These are phyloP conservation scores for Gambusia holbrooki DNA, from an alignment of 2,113 vertebrate genomes.

Conservation along the genomic window DNA sequence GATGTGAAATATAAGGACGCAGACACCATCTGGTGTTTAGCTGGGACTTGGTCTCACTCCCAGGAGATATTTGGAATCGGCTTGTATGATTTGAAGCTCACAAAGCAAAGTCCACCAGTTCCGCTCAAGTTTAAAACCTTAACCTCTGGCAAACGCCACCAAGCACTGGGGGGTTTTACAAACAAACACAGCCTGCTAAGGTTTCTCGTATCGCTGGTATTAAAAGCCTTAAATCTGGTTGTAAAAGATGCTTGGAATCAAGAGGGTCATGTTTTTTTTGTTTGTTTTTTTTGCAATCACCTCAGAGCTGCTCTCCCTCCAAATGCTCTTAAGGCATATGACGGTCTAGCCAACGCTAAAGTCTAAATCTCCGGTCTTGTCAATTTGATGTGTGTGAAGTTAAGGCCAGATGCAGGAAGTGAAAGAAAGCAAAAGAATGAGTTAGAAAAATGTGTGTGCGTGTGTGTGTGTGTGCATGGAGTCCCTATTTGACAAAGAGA, in stretches of 20 bases:
- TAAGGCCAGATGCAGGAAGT: background rate
- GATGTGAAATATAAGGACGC: background rate
- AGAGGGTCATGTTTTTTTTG: background rate
- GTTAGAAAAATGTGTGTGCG: background rate
- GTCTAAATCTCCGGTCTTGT: background rate
- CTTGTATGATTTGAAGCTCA: background rate
- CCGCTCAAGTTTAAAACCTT: background rate
- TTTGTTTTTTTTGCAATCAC: background rate
- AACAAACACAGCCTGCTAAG: background rate
- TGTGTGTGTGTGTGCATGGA: conserved; percentile 3
- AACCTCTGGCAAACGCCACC: background rate
- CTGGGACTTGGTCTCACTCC: background rate
- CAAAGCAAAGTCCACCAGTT: background rate
- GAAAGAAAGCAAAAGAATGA: background rate
- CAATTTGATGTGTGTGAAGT: background rate
- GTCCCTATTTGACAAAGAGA: conserved; percentile 71
- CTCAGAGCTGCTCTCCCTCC: background rate
- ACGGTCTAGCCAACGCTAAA: no score
- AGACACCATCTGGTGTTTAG: conserved; percentile 1
- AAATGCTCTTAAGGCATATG: no score
- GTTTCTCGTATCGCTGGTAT: background rate
- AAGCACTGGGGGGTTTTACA: no score
- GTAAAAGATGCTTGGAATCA: background rate
- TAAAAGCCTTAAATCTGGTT: background rate
- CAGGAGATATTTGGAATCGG: background rate